These are phyloP conservation scores for Agelastica alni DNA, from an alignment of 2,888 invertebrate species.

Conservation along the genomic window DNA sequence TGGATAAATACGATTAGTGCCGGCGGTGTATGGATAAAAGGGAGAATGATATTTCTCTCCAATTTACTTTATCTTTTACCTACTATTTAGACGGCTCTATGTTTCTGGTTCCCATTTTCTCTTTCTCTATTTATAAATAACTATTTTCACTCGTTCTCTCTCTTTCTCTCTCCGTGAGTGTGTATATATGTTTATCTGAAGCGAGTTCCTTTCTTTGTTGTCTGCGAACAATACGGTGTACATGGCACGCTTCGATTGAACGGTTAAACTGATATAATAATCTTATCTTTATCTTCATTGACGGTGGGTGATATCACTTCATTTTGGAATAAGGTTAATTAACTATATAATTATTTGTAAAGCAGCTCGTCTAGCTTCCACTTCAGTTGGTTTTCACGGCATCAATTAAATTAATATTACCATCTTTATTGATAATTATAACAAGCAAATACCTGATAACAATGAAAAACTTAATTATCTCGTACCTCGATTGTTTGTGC, in stretches of 20 bases:
- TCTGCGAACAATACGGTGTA: slow-evolving; percentile 4
- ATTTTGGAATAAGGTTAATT: background rate
- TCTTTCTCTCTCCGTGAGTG: background rate
- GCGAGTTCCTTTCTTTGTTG: slow-evolving; percentile 8
- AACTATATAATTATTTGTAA: too few species aligned
- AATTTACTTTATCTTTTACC: slow-evolving; percentile 24
- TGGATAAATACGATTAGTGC: slow-evolving; percentile 25
- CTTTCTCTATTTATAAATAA: background rate
- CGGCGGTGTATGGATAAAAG: slow-evolving; percentile 9
- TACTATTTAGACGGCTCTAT: slow-evolving; percentile 22
- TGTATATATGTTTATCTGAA: slow-evolving; percentile 8
- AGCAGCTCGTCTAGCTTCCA: too few species aligned
- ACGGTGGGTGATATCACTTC: background rate
- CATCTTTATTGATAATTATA: too few species aligned
- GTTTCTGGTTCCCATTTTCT: background rate
- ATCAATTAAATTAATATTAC: too few species aligned
- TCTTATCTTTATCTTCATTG: slow-evolving; percentile 2
- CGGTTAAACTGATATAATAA: background rate
- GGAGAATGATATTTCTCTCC: slow-evolving; percentile 26
- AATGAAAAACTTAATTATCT: too few species aligned
- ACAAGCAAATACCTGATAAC: too few species aligned
- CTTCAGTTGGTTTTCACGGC: too few species aligned
- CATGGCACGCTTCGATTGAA: slow-evolving; percentile 11
- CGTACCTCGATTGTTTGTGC: too few species aligned
- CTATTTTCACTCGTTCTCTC: background rate